Conservation (phyloP, 1,140 invertebrate genomes). For the Orius laevigatus region DNA sequence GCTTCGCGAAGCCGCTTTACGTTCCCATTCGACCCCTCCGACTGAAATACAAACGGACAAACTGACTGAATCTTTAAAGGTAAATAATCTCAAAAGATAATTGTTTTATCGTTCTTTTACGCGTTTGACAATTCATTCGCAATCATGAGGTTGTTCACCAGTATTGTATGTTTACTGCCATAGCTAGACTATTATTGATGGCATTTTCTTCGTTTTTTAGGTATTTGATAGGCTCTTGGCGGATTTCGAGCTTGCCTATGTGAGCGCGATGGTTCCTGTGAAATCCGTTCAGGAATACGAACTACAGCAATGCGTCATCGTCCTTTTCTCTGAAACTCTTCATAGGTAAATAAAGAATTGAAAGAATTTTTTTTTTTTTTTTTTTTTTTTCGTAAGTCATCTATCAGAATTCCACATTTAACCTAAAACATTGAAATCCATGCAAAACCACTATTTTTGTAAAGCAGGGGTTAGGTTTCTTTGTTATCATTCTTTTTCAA, state of each 20-base stretch:
- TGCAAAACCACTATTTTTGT: no score
- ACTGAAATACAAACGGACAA: conserved; percentile 14
- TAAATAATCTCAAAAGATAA: not conserved
- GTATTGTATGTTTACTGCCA: not conserved
- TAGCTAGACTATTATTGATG: not conserved
- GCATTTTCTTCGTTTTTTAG: conserved; percentile 1
- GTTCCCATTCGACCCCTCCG: conserved; percentile 9
- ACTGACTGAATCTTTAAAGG: conserved; percentile 32
- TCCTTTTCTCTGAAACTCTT: conserved; percentile 92
- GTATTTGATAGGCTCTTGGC: conserved; percentile 93
- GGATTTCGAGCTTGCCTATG: conserved; percentile 95
- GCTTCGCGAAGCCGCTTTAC: conserved; percentile 64
- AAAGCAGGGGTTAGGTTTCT: no score
- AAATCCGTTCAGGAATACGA: conserved; percentile 94
- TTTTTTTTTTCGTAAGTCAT: conserved; percentile 25
- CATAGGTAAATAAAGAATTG: conserved; percentile 34
- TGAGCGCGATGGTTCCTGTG: conserved; percentile 97
- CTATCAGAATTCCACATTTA: no score
- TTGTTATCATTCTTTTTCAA: no score
- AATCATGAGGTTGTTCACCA: no score
- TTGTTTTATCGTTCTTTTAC: not conserved
- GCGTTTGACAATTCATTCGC: no score
- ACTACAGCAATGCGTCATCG: conserved; percentile 86
- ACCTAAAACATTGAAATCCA: no score
- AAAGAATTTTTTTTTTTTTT: conserved; percentile 20